Base-by-base conservation (phyloP, 1,140 invertebrate species). In the Achroia grisella region DNA sequence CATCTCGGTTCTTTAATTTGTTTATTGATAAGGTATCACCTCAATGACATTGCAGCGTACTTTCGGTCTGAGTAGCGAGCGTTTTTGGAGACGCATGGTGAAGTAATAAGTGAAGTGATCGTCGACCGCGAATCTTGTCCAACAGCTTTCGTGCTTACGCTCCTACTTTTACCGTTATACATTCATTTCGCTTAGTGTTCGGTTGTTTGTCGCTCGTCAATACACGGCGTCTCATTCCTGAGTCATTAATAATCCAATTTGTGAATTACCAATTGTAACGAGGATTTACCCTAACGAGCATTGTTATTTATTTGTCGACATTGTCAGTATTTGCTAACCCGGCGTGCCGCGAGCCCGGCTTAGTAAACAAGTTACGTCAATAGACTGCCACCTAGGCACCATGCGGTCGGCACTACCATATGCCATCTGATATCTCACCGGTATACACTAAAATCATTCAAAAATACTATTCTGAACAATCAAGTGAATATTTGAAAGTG, bases 91-190 rank as follows among this genome's bases (percentile, higher is more conserved):
- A 65, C 74, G 69, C 47, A 35, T 68, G 46, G 62, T 75, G 70
- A 70, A 68, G 73, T 73, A 83, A 77, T 64, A 68, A 47, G 53
- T 74, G 71, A 72, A 52, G 66, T 35, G 47, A 23, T 37, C 55
- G 66, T 63, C 62, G 53, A 65, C 48, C 59, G 60, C 60, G 60
- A 48, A 74, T 66, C 69, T 69, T 58, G 75, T 71, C 71, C 34
- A 62, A 64, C 76, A 64, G 71, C 80, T 85, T 85, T 85, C 80
- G 66, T 80, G 69, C 57, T 70, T 64, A 60, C 64, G 65, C 72
- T 76, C 66, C 74, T 65, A 80, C 80, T 79, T 84, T 82, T 84
- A 84, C 78, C 80, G 80, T 84, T 84, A 80, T 64, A 57, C 69
- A 64, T 73, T 84, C 80, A 82, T 84, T 84, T 84, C 63, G 60